These are phyloP conservation scores for Oligia fasciuncula DNA, from an alignment of 2,888 invertebrate species.

Conservation along the genomic window DNA sequence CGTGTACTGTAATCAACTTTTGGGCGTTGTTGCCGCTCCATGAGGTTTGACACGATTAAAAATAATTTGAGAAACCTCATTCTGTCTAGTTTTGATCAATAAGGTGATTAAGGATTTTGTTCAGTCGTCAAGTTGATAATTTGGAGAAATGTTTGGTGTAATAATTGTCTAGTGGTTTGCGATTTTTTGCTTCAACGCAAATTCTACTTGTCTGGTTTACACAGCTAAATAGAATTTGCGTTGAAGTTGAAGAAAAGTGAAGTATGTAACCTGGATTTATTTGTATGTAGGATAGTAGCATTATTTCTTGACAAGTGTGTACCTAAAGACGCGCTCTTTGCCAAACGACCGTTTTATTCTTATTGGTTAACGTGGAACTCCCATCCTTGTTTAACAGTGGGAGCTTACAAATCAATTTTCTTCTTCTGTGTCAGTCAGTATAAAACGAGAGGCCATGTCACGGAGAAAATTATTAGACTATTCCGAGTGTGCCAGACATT, in stretches of 20 bases:
- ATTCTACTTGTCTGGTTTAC: slow-evolving; percentile 10
- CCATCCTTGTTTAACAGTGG: not conserved
- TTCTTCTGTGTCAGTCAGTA: not conserved
- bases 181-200: slow-evolving; percentile 28
- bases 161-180: slow-evolving; percentile 3
- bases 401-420: not conserved
- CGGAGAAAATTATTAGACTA: not conserved
- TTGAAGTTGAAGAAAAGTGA: not conserved
- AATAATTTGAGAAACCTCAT: slow-evolving; percentile 38
- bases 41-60: slow-evolving; percentile 32
- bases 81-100: slow-evolving; percentile 55
- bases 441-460: not conserved
- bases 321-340: not conserved
- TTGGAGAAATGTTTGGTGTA: slow-evolving; percentile 13
- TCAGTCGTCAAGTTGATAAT: slow-evolving; percentile 21
- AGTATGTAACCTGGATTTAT: slow-evolving; percentile 3
- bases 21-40: slow-evolving; percentile 16
- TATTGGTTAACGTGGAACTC: not conserved
- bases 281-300: not conserved
- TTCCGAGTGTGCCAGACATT: not conserved
- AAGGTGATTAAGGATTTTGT: slow-evolving; percentile 39
- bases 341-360: not conserved
- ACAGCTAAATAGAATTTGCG: not conserved
- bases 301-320: not conserved
- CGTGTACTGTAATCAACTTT: slow-evolving; percentile 45